Evolutionary conservation across 2,113 vertebrate genomes (phyloP), one percentile per base, ranked within the genome.

Genomic region (Myiopsitta monachus): DNA sequence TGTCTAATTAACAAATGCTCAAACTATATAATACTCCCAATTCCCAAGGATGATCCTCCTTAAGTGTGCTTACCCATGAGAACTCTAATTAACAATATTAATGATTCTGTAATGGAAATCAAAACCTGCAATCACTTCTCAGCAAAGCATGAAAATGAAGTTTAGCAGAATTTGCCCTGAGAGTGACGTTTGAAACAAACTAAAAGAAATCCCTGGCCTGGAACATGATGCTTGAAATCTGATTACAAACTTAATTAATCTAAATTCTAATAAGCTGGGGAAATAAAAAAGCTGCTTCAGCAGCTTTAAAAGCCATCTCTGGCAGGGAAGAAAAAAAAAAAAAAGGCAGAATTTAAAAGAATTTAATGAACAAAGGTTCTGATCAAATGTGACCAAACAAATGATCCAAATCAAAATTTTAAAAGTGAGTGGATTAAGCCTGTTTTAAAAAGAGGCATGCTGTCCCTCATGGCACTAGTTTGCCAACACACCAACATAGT

Each of bases 221-320:
- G 96, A 97, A 97, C 90, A 38, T 8, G 63, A 94, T 93, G 82
- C 90, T 97, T 94, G 74, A 96, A 98, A 97, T 96, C 98, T 97
- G 97, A 97, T 98, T 98, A 98, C 88, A 83, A 97, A 97, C 74
- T 95, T 97, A 97, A 97, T 97, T 97, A 97, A 96, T 96, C 83
- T 54, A 89, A 96, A 79, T 96, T 96, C 81, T 95, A 94, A 93
- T 92, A 95, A 96, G 84, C 63, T 87, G 54, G 15, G 76, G 36
- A 94, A 97, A 90, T 84, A 14, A 90, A 43, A 94, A 95, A 89
- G 52, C 87, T 88, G 96, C 83, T 94, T 95, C 83, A 92, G 78
- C 89, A 92, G 61, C 96, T 96, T 96, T 96, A 92, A 86, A 96
- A 95, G 57, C 70, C 44, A 66, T 43, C 27, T 4, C 21, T 7